Evolutionary conservation across 2,888 invertebrate species (phyloP), one percentile per base, ranked within the genome.

Genomic region (Caenorhabditis wallacei): DNA sequence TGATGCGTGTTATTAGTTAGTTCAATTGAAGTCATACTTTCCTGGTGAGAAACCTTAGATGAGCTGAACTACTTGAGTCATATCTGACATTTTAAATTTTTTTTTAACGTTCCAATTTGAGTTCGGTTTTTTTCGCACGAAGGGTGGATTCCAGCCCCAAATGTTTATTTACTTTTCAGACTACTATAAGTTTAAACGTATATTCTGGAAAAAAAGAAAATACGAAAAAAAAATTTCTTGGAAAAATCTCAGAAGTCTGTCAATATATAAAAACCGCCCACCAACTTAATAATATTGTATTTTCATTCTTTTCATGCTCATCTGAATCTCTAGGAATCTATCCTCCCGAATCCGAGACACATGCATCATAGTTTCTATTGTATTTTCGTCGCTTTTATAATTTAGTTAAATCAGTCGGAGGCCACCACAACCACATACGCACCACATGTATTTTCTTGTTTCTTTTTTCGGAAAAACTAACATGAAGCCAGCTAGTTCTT

Each of bases 341-440:
- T 61, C 11, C n/a, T n/a, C n/a, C n/a, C 18, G 24, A 13, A 40
- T 69, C 63, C 13, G 24, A 68, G 48, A 57, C 68, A 66, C 56
- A 64, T 66, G 75, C 51, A 79, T 76, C 68, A 78, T 78, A 78
- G 78, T 78, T 78, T 78, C 78, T 78, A 69, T 78, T 79, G 71
- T 70, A 71, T 79, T 79, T 70, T 63, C 40, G 79, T 35, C 64
- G 68, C 74, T 35, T 63, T 80, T 80, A 80, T 80, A 80, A 80
- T 80, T 80, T 37, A 48, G 80, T 80, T 80, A 80, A 72, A 59
- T 53, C 80, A 24, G 68, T 59, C 54, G 43, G 56, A 18, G 43
- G 61, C 51, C 54, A 61, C 78, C 70, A 79, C 63, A 63, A 69
- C 71, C 71, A 69, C 24, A 61, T 48, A 51, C 22, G 22, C 68